Evolutionary conservation across 2,113 vertebrate genomes (phyloP).

Genomic region (Garra rufa): DNA sequence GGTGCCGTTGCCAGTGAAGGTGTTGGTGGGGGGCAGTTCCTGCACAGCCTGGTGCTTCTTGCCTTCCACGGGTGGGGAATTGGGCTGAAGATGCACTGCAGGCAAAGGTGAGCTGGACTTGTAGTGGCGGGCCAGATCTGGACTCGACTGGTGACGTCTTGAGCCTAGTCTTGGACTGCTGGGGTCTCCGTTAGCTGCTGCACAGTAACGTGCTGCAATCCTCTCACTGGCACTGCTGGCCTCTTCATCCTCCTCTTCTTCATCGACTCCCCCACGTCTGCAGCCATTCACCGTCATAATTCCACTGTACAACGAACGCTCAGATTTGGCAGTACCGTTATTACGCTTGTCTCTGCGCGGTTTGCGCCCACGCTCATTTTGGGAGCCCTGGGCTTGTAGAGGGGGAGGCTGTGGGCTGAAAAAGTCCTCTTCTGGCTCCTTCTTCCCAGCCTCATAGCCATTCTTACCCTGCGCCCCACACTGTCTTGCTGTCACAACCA

Average conservation of each 20-base stretch:
- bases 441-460: slow-evolving; percentile 93
- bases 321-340: slow-evolving; percentile 78
- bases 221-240: slow-evolving; percentile 87
- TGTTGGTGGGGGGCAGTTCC: slow-evolving; percentile 97
- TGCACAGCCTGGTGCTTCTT: slow-evolving; percentile 98
- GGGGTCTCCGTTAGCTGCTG: slow-evolving; percentile 84
- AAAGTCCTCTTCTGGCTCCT: slow-evolving; percentile 93
- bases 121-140: slow-evolving; percentile 94
- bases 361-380: slow-evolving; percentile 73
- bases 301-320: slow-evolving; percentile 90
- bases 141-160: slow-evolving; percentile 88
- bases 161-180: slow-evolving; percentile 88
- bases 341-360: slow-evolving; percentile 72
- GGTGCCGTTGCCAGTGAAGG: slow-evolving; percentile 92
- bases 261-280: slow-evolving; percentile 64
- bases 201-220: slow-evolving; percentile 90
- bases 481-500: slow-evolving; percentile 92
- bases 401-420: slow-evolving; percentile 86
- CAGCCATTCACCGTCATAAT: slow-evolving; percentile 79
- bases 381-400: slow-evolving; percentile 63
- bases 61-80: slow-evolving; percentile 89
- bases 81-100: slow-evolving; percentile 93
- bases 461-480: slow-evolving; percentile 90
- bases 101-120: slow-evolving; percentile 95
- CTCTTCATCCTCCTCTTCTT: slow-evolving; percentile 76